Percentiles rank a stretch among this genome's conserved stretches.
phyloP scores from a whole-genome alignment of 2,888 invertebrate genomes.

The Hyalella azteca region DNA sequence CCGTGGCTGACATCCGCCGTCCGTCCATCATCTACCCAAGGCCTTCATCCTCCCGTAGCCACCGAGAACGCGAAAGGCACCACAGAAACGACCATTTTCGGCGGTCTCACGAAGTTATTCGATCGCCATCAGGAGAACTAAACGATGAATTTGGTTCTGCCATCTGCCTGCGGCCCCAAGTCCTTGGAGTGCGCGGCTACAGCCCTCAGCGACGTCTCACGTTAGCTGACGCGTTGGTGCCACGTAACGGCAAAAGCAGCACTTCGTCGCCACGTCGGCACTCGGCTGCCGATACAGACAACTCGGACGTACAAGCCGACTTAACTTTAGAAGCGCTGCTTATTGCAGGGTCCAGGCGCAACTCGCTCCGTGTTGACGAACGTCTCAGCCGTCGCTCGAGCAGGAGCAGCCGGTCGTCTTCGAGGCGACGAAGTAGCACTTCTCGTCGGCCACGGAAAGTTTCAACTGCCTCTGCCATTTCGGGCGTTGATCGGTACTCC shows the following conservation, averaged over 20 bases:
- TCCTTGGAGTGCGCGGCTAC: not conserved
- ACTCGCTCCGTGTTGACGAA: slow-evolving; percentile 26
- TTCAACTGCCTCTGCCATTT: slow-evolving; percentile 15
- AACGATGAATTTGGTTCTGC: slow-evolving; percentile 1
- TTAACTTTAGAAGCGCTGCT: slow-evolving; percentile 16
- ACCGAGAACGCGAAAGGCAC: slow-evolving; percentile 6
- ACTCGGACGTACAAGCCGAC: slow-evolving; percentile 12
- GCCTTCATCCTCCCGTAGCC: slow-evolving; percentile 7
- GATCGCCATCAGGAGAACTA: not conserved
- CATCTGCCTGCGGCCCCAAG: slow-evolving; percentile 21
- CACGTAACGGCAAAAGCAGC: slow-evolving; percentile 12
- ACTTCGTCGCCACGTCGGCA: slow-evolving; percentile 11
- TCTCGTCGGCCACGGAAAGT: slow-evolving; percentile 11
- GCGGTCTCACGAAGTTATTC: slow-evolving; percentile 22
- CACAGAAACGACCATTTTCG: not conserved
- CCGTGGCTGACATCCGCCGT: slow-evolving; percentile 11
- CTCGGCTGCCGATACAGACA: slow-evolving; percentile 4
- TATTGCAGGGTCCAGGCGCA: not conserved
- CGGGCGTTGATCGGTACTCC: slow-evolving; percentile 2
- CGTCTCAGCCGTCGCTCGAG: slow-evolving; percentile 31
- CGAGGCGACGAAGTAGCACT: slow-evolving; percentile 13
- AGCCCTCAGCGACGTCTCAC: slow-evolving; percentile 32
- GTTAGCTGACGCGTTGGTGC: slow-evolving; percentile 4
- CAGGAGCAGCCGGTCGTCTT: slow-evolving; percentile 32
- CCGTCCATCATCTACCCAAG: slow-evolving; percentile 38